Conservation (phyloP, 2,113 vertebrate genomes). For the Melanerpes formicivorus region DNA sequence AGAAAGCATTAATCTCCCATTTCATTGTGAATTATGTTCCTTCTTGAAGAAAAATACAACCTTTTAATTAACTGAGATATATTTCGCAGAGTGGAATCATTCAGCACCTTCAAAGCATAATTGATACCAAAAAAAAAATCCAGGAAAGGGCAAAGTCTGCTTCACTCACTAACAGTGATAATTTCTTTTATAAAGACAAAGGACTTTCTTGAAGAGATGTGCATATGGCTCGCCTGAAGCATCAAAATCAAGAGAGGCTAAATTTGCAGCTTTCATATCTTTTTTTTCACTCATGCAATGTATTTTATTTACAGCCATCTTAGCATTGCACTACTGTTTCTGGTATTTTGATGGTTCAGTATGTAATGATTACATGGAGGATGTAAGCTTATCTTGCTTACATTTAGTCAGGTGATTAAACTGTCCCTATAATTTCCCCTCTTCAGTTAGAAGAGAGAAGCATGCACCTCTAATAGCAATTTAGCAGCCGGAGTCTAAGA, state of each 20-base stretch:
- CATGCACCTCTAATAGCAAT: background rate
- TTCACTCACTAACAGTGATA: background rate
- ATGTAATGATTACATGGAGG: background rate
- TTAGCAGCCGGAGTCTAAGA: background rate
- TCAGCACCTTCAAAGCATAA: background rate
- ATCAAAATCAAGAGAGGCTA: background rate
- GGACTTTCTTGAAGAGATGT: background rate
- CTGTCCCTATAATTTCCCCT: background rate
- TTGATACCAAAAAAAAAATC: background rate
- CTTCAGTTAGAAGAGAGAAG: background rate
- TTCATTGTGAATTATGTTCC: background rate
- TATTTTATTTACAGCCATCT: background rate
- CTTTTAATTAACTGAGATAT: constrained; percentile 16
- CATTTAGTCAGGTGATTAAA: background rate
- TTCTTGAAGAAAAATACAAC: background rate
- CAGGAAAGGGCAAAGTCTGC: background rate
- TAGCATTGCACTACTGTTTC: background rate
- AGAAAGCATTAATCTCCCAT: background rate
- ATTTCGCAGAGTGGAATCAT: background rate
- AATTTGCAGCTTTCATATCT: background rate
- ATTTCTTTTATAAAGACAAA: background rate
- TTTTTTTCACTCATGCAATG: background rate
- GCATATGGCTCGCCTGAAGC: background rate
- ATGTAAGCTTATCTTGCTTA: background rate
- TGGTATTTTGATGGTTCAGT: background rate